Conservation (phyloP, 2,113 vertebrate genomes). For the Propithecus coquereli region DNA sequence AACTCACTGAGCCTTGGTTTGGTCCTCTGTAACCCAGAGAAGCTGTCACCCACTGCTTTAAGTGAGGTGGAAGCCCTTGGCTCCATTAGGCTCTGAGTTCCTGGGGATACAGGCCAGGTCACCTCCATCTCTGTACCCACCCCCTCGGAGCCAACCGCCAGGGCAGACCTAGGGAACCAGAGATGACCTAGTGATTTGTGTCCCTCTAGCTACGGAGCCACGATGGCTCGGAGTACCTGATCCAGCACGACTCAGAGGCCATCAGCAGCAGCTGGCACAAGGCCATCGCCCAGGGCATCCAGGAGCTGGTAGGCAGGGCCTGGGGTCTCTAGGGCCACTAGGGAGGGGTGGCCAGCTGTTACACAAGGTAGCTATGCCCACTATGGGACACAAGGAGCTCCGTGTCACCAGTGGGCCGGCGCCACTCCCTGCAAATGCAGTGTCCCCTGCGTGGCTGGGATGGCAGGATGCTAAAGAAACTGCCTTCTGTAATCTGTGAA, state of each 20-base stretch:
- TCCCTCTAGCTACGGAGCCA: constrained; percentile 88
- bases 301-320: constrained; percentile 82
- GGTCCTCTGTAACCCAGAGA: background rate
- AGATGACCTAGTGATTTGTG: background rate
- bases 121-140: background rate
- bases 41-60: background rate
- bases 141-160: background rate
- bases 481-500: background rate
- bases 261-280: constrained; percentile 92
- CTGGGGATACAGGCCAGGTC: background rate
- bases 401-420: background rate
- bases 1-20: background rate
- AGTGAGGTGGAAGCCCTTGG: background rate
- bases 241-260: constrained; percentile 95
- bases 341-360: background rate
- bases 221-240: constrained; percentile 90
- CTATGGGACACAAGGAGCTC: background rate
- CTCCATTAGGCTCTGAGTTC: background rate
- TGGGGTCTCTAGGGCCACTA: constrained; percentile 84
- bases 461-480: background rate
- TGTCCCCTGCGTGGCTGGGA: background rate
- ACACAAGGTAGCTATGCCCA: background rate
- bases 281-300: constrained; percentile 88
- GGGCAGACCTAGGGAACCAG: background rate
- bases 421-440: background rate